Percentiles rank a stretch among this genome's conserved stretches.
Evolutionary conservation across 2,888 invertebrate species (phyloP).

Genomic region (Hydropsyche betteni): DNA sequence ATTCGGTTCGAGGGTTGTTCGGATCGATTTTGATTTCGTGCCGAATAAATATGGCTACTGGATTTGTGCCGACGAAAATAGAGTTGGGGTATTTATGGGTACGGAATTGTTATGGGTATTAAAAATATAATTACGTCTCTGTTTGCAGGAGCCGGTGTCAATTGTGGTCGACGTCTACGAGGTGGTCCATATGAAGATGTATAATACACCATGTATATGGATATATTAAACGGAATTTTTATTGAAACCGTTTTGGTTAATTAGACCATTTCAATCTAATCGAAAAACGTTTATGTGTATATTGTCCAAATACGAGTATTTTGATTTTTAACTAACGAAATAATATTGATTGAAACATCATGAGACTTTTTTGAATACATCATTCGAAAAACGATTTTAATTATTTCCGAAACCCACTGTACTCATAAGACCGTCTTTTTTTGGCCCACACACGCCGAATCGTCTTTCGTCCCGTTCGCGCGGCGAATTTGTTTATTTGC

Average conservation of each 20-base stretch:
- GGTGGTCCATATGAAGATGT: constrained; percentile 39
- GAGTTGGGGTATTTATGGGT: not conserved
- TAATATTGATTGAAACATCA: no score
- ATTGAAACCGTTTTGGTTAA: no score
- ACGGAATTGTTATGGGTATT: no score
- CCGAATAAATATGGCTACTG: not conserved
- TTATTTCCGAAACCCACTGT: not conserved
- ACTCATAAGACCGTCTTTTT: constrained; percentile 23
- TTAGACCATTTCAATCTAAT: no score
- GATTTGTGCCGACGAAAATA: not conserved
- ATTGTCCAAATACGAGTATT: no score
- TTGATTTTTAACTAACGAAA: no score
- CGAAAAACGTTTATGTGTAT: no score
- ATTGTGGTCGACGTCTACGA: constrained; percentile 37
- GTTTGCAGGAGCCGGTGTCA: not conserved
- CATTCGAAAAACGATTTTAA: not conserved
- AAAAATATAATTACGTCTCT: no score
- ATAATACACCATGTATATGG: constrained; percentile 28
- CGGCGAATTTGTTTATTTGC: constrained; percentile 20
- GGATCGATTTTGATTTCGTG: not conserved
- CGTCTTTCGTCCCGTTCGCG: constrained; percentile 7
- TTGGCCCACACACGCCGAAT: constrained; percentile 18
- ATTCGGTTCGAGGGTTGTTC: no score
- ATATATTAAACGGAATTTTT: no score
- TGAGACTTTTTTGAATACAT: no score